Evolutionary conservation across 2,888 invertebrate species (phyloP).

Genomic region (Clunio marinus): DNA sequence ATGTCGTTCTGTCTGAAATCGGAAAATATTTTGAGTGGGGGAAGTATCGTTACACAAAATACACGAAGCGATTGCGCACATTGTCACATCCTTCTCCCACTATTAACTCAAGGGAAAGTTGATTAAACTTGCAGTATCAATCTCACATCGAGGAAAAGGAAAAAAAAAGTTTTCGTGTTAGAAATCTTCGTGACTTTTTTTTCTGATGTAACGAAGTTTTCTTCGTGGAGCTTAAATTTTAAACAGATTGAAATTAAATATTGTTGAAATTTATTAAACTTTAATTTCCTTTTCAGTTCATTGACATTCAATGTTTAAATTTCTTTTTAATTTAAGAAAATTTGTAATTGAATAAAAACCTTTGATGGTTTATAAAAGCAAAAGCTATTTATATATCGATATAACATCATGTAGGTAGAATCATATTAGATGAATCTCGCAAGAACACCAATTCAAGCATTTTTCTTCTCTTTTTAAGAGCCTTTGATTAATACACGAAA

Average conservation of each 20-base stretch:
- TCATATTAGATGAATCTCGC: not conserved
- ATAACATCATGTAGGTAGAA: no score
- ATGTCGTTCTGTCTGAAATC: not conserved
- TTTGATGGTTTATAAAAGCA: no score
- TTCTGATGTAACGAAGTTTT: no score
- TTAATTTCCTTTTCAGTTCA: no score
- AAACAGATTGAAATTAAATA: no score
- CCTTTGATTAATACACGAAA: constrained; percentile 23
- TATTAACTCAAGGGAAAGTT: constrained; percentile 15
- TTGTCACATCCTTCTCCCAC: constrained; percentile 16
- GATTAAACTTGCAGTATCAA: constrained; percentile 37
- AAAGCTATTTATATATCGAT: no score
- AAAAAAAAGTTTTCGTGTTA: not conserved
- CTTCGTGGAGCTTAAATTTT: no score
- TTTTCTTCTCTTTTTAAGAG: constrained; percentile 9
- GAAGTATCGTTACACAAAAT: constrained; percentile 25
- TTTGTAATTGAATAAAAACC: no score
- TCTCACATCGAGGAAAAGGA: constrained; percentile 13
- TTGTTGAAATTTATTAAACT: no score
- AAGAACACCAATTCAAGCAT: constrained; percentile 18
- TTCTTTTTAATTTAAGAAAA: not conserved
- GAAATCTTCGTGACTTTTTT: no score
- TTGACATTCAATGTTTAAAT: no score
- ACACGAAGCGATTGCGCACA: constrained; percentile 30
- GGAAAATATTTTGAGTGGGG: constrained; percentile 5